Base-by-base conservation (phyloP, 2,888 invertebrate species). In the Machimus rusticus region DNA sequence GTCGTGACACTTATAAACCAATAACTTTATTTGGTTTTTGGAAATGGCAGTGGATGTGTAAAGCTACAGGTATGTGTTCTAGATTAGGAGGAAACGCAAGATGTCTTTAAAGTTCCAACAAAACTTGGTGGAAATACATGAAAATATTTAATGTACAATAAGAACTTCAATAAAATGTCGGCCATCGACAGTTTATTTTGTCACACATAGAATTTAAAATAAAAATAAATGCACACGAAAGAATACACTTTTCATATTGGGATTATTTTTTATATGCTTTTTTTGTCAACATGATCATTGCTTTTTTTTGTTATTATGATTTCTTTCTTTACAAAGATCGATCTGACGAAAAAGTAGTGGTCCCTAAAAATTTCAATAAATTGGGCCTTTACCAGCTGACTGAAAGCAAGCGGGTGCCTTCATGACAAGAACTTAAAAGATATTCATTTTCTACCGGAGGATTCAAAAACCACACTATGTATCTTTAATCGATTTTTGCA, bases 311-410 rank as follows among this genome's bases (percentile, higher is more conserved):
- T 12, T 23, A 8, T n/a, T 66, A 66, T 66, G 66, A 66, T 66
- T 66, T 66, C 9, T 66, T 66, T 66, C 28, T 66, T 66, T 66
- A 66, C 66, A 76, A 37, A 76, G 76, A 76, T 34, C 76, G 3
- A 51, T 82, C 37, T 57, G 82, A 82, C 66, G 31, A 82, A 82
- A 82, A 82, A 82, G 51, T 79, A 82, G 82, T 82, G 82, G 82
- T 82, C 82, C 82, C 82, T 82, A 82, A 82, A 57, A 82, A 57
- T 82, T 82, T 57, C 82, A 82, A 79, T 79, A 79, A 79, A 82
- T 82, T 82, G 82, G 82, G 82, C 82, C 82, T 82, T 82, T 82
- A 82, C 82, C 82, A 82, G 82, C 82, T 82, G 82, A 82, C 55
- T 82, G 82, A 82, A 82, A 82, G 82, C 82, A 82, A 82, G 66